Evolutionary conservation across 2,113 vertebrate genomes (phyloP), one percentile per base, ranked within the genome.

Genomic region (Sapajus apella): DNA sequence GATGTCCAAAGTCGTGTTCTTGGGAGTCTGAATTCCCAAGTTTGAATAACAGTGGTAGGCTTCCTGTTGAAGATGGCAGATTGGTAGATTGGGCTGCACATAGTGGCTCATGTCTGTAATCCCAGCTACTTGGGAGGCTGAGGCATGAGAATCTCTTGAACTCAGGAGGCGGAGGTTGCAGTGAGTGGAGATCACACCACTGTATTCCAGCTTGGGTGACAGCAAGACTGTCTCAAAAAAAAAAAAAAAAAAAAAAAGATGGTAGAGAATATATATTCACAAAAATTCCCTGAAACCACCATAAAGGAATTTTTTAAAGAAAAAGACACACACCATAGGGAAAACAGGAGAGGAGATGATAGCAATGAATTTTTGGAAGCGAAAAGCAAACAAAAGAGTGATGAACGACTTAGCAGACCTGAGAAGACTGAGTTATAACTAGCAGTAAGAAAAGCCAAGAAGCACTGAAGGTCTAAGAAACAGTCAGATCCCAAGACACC

Each of bases 21-120:
- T 93, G 35, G 76, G 77, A 87, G 40, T 90, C 73, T 79, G 76
- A 84, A 79, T 82, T 97, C 73, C 79, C 52, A 75, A 58, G n/a
- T 86, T 94, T 91, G 83, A 91, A 86, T 93, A 93, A 75, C 25
- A 66, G 14, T 70, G 16, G 6, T 61, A n/a, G 52, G 32, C 55
- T 95, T 96, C 55, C 45, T 93, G 40, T 93, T 89, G 86, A 61
- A 94, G 16, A 58, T 73, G 16, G 12, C 76, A 30, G 50, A 75
- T 45, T 79, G 58, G 58, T 64, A 30, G 58, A 35, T 35, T 68
- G 32, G 66, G 66, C 32, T 35, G 66, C 2, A 6, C 30, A 13
- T 35, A 32, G 64, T 66, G 64, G 30, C 66, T 68, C 66, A 68
- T 30, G 32, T 30, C 14, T 68, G 66, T 35, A 68, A 32, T 68